Evolutionary conservation across 2,888 invertebrate genomes (phyloP).

Genomic region (Calliopum simillimum): DNA sequence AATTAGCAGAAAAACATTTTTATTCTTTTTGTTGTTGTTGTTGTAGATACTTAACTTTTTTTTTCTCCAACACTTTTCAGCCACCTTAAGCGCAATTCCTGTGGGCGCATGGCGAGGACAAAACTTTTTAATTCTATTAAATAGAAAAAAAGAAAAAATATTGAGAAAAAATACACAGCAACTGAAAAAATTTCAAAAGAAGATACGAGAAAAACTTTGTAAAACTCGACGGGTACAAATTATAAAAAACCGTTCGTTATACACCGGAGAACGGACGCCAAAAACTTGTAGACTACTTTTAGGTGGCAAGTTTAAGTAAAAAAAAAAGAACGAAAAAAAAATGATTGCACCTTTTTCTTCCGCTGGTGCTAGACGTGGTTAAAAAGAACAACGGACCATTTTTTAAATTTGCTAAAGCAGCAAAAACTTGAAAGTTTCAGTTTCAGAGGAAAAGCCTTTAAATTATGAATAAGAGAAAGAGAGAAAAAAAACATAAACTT

Average conservation of each 20-base stretch:
- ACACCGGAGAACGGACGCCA: conserved; percentile 40
- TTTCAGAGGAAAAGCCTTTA: too few relatives aligned
- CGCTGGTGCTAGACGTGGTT: conserved; percentile 7
- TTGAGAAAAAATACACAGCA: conserved; percentile 42
- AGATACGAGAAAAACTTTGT: conserved; percentile 43
- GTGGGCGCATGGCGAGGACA: conserved; percentile 52
- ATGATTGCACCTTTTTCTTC: conserved; percentile 4
- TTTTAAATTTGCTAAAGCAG: conserved; percentile 23
- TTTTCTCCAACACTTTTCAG: conserved; percentile 43
- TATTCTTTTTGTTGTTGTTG: conserved; percentile 49
- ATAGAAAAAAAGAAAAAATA: conserved; percentile 48
- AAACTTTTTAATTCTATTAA: conserved; percentile 64
- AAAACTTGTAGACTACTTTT: conserved; percentile 29
- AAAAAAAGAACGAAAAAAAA: too few relatives aligned
- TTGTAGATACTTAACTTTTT: conserved; percentile 37
- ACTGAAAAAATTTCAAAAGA: conserved; percentile 29
- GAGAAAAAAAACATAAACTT: not conserved
- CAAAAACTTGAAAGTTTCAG: not conserved
- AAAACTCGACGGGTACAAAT: conserved; percentile 33
- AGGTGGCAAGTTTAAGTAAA: conserved; percentile 2
- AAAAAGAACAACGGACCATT: not conserved
- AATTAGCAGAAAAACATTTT: conserved; percentile 65
- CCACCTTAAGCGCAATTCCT: conserved; percentile 61
- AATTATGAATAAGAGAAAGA: too few relatives aligned
- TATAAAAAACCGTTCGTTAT: conserved; percentile 24